Base-by-base conservation (phyloP, 2,888 invertebrate species). In the Melipona beecheii region DNA sequence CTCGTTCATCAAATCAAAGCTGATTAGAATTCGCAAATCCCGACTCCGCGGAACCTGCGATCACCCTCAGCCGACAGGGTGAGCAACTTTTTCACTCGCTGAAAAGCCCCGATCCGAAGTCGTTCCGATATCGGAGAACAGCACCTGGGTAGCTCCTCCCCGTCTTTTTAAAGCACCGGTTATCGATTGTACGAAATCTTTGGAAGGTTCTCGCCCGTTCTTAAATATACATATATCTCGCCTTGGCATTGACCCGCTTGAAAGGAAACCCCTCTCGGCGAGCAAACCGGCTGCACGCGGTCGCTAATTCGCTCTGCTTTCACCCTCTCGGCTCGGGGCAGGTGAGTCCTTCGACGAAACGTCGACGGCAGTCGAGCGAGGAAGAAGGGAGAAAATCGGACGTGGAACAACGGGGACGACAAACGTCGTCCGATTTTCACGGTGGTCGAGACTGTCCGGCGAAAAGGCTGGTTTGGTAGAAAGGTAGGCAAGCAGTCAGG, bases 391-490 rank as follows among this genome's bases (percentile, higher is more conserved):
- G 71, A 68, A 76, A 71, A 62, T 65, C 50, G 64, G 69, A 58
- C 17, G 69, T 15, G 43, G 66, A 62, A 77, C 74, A 77, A 71
- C 75, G 70, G 71, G 56, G 58, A 50, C n/a, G n/a, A n/a, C n/a
- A n/a, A n/a, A n/a, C n/a, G n/a, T n/a, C n/a, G n/a, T n/a, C n/a
- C n/a, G n/a, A n/a, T n/a, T n/a, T n/a, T n/a, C 91, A 83, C 82
- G 88, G 81, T 78, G 83, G 86, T 60, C 80, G 83, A 87, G 87
- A 87, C 86, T 84, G 86, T 79, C 83, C 80, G 69, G 88, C 77
- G 88, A 84, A 86, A 87, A 89, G 86, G 79, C 78, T 81, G 82
- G 70, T 24, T 72, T 9, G 72, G 72, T 58, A 50, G 73, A 9
- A 3, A 64, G n/a, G 64, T 36, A 54, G 52, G 62, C 60, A 31